Base-by-base conservation (phyloP, 2,797 vertebrate genomes). In the Muraenolepis orangiensis region DNA sequence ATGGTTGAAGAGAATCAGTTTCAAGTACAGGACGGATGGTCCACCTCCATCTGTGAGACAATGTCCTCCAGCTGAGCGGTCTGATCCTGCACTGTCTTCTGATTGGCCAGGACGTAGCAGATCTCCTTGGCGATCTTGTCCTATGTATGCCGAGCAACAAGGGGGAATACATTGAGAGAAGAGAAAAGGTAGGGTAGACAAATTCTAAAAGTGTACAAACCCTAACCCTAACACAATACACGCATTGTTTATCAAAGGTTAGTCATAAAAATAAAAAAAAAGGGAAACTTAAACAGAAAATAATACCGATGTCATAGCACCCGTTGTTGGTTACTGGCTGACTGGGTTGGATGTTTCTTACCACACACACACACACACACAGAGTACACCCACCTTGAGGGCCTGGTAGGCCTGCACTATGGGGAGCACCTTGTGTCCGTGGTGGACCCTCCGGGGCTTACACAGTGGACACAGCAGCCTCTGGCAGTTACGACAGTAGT, bases 401-500 rank as follows among this genome's bases (percentile, higher is more conserved):
- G 95, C 95, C 89, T 98, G 97, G 92, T 96, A 98, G 78, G 96
- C 96, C 46, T 94, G 95, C 81, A 96, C 93, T 73, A 98, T 94
- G 0, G 96, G 96, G 3, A 96, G 91, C 86, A 99, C 94, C 89
- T 98, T 98, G 92, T 99, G 98, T 36, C 96, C 95, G 0, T 95
- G 94, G 90, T 99, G 98, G 26, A 94, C 89, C 11, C 97, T 94
- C 0, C 96, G 94, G 16, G 97, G 94, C 1, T 97, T 96, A 84
- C 98, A 99, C 64, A 98, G 93, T 29, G 95, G 93, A 84, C 98
- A 98, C 77, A 98, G 93, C 78, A 98, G 87, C 38, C 94, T 92
- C 78, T 97, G 97, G 86, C 98, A 99, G 4, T 93, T 95, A 80
- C 95, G 95, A 84, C 98, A 99, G 89, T 97, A 98, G 87, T 97